Percentiles rank a stretch among this genome's conserved stretches.
Evolutionary conservation across 2,888 invertebrate genomes (phyloP).

Genomic region (Blera fallax): DNA sequence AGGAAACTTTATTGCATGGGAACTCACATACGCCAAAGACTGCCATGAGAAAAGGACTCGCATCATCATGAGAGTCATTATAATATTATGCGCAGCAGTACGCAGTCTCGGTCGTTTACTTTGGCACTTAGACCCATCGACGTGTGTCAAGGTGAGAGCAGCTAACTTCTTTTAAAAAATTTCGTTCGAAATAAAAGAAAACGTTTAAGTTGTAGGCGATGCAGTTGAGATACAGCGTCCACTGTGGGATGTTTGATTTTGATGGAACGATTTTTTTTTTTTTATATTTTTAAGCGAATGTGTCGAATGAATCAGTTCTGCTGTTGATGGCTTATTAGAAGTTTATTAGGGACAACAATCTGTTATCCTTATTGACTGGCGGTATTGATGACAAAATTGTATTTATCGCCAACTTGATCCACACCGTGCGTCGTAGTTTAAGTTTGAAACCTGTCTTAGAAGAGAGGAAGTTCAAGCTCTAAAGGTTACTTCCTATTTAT

Average conservation of each 20-base stretch:
- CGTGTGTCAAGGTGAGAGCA: slow-evolving; percentile 64
- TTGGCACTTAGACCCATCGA: slow-evolving; percentile 41
- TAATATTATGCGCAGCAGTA: slow-evolving; percentile 19
- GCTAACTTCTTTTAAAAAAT: background rate
- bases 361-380: too few species aligned
- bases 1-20: slow-evolving; percentile 4
- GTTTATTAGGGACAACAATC: too few species aligned
- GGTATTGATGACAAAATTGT: too few species aligned
- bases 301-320: too few species aligned
- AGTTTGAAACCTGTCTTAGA: too few species aligned
- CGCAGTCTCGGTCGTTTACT: slow-evolving; percentile 71
- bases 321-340: too few species aligned
- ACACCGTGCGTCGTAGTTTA: too few species aligned
- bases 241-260: background rate
- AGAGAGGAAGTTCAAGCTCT: too few species aligned
- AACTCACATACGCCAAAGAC: background rate
- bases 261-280: background rate
- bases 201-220: background rate
- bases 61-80: slow-evolving; percentile 27
- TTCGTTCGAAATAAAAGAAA: background rate
- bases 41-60: slow-evolving; percentile 27
- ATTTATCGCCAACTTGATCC: too few species aligned
- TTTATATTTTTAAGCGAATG: background rate
- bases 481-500: too few species aligned
- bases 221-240: slow-evolving; percentile 20